These are phyloP conservation scores for Iselma pallidipennis DNA, from an alignment of 2,888 invertebrate genomes.

Conservation along the genomic window DNA sequence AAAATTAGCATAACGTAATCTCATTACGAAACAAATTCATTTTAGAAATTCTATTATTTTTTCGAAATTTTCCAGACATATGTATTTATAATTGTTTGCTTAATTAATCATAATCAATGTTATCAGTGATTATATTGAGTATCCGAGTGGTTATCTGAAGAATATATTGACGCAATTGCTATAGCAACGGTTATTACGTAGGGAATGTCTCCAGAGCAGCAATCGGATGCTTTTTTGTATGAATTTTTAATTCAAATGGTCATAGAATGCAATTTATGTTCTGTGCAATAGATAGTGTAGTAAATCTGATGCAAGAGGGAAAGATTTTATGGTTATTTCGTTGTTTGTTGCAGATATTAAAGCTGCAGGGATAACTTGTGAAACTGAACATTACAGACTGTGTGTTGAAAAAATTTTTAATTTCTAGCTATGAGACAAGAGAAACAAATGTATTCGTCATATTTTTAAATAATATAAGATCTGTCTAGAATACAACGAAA, in stretches of 20 bases:
- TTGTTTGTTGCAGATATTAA: too few species aligned
- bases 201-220: not conserved
- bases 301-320: too few species aligned
- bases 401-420: too few species aligned
- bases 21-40: too few species aligned
- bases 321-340: too few species aligned
- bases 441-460: too few species aligned
- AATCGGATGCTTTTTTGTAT: not conserved
- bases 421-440: too few species aligned
- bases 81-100: not conserved
- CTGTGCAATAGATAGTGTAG: not conserved
- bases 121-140: not conserved
- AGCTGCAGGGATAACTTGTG: too few species aligned
- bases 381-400: too few species aligned
- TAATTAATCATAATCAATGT: not conserved
- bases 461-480: too few species aligned
- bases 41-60: not conserved
- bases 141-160: not conserved
- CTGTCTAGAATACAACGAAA: too few species aligned
- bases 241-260: not conserved
- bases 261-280: not conserved
- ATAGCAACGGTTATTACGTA: conserved; percentile 6
- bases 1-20: not conserved
- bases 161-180: conserved; percentile 4
- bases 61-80: not conserved